Evolutionary conservation across 2,797 vertebrate genomes (phyloP).

Genomic region (Tokudaia tokunoshimensis): DNA sequence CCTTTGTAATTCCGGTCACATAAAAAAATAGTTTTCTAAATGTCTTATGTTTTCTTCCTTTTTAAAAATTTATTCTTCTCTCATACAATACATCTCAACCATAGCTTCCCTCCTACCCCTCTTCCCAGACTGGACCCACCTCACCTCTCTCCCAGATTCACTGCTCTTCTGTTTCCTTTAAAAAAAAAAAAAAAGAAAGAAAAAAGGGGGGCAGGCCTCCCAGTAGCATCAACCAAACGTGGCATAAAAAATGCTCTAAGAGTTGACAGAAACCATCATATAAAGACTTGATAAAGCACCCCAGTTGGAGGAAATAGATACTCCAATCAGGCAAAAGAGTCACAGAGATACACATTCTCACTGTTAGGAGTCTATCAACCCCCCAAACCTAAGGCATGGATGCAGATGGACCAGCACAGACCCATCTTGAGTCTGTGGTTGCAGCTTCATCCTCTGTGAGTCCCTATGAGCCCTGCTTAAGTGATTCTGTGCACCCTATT

Average conservation of each 20-base stretch:
- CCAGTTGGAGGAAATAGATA: neutral
- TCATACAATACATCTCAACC: neutral
- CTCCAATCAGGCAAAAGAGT: neutral
- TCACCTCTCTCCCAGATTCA: neutral
- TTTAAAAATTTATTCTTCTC: neutral
- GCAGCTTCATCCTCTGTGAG: neutral
- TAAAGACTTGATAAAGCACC: neutral
- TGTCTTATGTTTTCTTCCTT: neutral
- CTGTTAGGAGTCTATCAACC: neutral
- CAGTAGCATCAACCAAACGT: neutral
- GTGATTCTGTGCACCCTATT: neutral
- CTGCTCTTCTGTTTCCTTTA: neutral
- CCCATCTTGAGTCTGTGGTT: neutral
- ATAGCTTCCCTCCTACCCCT: neutral
- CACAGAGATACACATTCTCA: neutral
- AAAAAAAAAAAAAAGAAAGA: neutral
- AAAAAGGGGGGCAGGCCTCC: neutral
- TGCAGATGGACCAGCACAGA: neutral
- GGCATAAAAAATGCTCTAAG: neutral
- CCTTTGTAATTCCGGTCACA: constrained; percentile 10
- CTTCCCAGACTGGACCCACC: neutral
- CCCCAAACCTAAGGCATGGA: neutral
- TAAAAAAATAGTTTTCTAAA: neutral
- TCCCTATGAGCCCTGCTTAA: neutral
- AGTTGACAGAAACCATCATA: neutral